Evolutionary conservation across 2,888 invertebrate genomes (phyloP), one percentile per base, ranked within the genome.

Genomic region (Sycophila texana): DNA sequence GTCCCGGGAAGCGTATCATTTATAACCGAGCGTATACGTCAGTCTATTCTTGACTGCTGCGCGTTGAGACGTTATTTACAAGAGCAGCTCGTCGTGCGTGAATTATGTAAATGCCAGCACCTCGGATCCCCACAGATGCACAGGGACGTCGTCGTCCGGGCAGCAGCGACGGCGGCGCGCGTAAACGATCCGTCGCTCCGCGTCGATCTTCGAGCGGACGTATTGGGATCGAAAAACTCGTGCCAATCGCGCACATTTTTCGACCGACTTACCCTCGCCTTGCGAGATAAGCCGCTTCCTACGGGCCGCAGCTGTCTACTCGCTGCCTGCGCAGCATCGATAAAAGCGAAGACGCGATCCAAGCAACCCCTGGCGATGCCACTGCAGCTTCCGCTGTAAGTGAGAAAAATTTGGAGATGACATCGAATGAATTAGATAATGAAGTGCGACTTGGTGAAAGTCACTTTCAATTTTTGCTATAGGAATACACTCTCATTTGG

Each of bases 71-170:
- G 70, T 80, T 39, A 77, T 80, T 74, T 73, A 77, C 77, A 73
- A 77, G 26, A 76, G 70, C 74, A 47, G 51, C 70, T 49, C 63
- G 61, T 80, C 77, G 74, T 47, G 67, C 65, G 74, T 55, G 74
- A 77, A 80, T 80, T 80, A 80, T 80, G 80, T 74, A 80, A 72
- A 80, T 78, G 73, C 55, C 51, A 55, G 58, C 16, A 65, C 49
- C 60, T 55, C 39, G 20, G 77, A 70, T 67, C 39, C 55, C 26
- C 60, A 67, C 66, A 47, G 58, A 77, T 39, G 39, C 39, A 71
- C 57, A 66, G 51, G 65, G 63, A 72, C 76, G n/a, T 68, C 63
- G 39, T 47, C 26, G 22, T 13, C 13, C 16, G 57, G 55, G 39
- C 53, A 68, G 55, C 75, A 39, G 55, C 16, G 16, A n/a, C 53